Percentiles rank a stretch among this genome's conserved stretches.
Evolutionary conservation across 2,113 vertebrate species (phyloP).

Genomic region (Cromileptes altivelis): DNA sequence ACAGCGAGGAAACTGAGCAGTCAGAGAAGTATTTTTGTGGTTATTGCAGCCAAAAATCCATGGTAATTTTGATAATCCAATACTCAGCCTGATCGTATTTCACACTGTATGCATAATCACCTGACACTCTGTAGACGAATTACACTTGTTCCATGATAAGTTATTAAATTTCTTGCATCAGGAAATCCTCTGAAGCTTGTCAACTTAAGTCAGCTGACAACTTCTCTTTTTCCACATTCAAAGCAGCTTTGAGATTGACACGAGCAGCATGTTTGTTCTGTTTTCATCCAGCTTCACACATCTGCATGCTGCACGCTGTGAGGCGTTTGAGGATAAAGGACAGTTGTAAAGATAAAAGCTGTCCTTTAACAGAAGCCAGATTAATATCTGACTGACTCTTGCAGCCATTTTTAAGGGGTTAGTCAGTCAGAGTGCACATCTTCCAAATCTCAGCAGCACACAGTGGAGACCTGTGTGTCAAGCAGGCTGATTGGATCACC

Average conservation of each 20-base stretch:
- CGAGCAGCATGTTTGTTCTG: background rate
- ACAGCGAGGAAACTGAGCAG: background rate
- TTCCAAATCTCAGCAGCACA: background rate
- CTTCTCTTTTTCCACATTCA: constrained; percentile 1
- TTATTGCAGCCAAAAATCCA: background rate
- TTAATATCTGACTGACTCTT: too few species aligned
- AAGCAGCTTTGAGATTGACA: background rate
- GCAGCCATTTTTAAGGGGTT: background rate
- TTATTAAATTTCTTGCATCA: background rate
- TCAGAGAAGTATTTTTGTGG: background rate
- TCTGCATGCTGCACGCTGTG: constrained; percentile 13
- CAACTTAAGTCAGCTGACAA: background rate
- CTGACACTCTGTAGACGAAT: background rate
- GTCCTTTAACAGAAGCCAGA: background rate
- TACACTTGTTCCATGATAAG: background rate
- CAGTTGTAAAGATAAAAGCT: constrained; percentile 9
- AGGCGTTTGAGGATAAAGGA: constrained; percentile 18
- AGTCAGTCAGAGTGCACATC: background rate
- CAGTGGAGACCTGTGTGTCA: background rate
- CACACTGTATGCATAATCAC: background rate
- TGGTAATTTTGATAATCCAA: background rate
- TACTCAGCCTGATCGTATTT: background rate
- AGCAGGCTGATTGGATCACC: background rate
- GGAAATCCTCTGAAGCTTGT: background rate
- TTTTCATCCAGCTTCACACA: constrained; percentile 24